Evolutionary conservation across 2,888 invertebrate genomes (phyloP), one percentile per base, ranked within the genome.

Genomic region (Aquatica leii): DNA sequence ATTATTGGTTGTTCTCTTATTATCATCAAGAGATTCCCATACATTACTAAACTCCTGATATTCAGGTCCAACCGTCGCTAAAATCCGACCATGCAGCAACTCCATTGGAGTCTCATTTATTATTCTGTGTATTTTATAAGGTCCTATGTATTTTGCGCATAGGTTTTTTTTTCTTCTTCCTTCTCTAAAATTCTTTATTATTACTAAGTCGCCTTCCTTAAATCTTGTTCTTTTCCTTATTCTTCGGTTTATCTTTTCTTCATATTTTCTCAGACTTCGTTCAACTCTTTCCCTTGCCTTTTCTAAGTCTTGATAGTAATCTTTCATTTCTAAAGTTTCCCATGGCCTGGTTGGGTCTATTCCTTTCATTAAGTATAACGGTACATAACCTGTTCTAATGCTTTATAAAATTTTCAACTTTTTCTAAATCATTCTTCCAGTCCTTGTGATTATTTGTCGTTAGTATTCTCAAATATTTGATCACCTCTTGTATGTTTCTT

Each of bases 401-500:
- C 11, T 31, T 31, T 31, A 31, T 31, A 9, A 37, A 37, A 11
- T 37, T 37, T 37, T 37, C 12, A 4, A 37, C 37, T 37, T 37
- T 37, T 2, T 37, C 37, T 37, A 37, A 37, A 12, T 37, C 2
- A 6, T 37, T 11, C 15, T 14, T 14, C 15, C 17, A 17, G 5
- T 43, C 17, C 43, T 15, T 43, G 9, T 17, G 17, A 9, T 43
- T 37, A 37, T 37, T 37, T 37, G 37, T 37, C 12, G 11, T 11
- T 37, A 37, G 11, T 37, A 37, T 37, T 37, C 37, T 37, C 37
- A 37, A 37, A 37, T 37, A 37, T 37, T 37, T 37, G 4, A 37
- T 37, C 37, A 37, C 37, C 11, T 37, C 37, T 37, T 37, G 37
- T 37, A 37, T 37, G 37, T 37, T 37, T 37, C 31, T n/a, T n/a